phyloP scores from a whole-genome alignment of 2,797 vertebrate genomes.

The Anabacerthia variegaticeps region DNA sequence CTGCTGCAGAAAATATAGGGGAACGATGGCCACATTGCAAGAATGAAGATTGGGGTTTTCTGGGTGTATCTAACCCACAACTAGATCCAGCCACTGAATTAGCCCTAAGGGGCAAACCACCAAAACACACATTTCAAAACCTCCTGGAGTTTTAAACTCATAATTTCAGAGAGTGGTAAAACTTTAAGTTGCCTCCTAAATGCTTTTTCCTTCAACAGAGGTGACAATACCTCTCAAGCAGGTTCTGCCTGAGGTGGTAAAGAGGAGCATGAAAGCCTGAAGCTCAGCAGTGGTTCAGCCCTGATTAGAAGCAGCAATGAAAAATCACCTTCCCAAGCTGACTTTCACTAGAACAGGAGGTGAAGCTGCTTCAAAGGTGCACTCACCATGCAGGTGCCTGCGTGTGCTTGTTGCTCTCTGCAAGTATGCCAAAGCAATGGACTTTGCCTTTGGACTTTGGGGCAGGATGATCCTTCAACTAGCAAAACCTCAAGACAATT shows the following conservation, averaged over 20 bases:
- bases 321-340: neutral
- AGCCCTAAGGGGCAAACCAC: neutral
- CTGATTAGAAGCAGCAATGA: neutral
- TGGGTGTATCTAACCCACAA: neutral
- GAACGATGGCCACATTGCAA: neutral
- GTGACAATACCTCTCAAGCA: neutral
- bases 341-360: neutral
- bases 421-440: neutral
- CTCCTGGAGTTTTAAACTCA: neutral
- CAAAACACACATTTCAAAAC: neutral
- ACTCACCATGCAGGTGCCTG: neutral
- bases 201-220: neutral
- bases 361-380: neutral
- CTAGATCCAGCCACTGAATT: neutral
- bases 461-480: neutral
- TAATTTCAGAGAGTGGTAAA: neutral
- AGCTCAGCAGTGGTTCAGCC: fast-evolving
- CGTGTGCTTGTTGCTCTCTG: neutral
- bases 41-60: neutral
- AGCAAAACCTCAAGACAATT: neutral
- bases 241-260: neutral
- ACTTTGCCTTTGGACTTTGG: neutral
- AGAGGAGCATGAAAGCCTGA: neutral
- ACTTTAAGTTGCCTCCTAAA: neutral
- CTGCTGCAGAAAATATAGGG: neutral